phyloP scores from a whole-genome alignment of 2,797 vertebrate species.

The Chrysocyon brachyurus region DNA sequence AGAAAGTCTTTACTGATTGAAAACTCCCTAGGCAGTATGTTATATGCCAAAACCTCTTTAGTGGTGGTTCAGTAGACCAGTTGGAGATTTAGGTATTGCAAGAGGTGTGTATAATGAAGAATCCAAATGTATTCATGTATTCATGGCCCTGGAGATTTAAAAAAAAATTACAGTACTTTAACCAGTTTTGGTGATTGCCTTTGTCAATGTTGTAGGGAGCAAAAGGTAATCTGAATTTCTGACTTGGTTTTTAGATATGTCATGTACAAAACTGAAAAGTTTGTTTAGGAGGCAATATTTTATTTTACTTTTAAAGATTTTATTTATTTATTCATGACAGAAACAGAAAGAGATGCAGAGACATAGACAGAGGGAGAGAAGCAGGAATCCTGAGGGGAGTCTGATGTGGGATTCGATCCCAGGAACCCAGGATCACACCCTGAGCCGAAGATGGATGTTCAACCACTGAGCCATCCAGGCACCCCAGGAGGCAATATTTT shows the following conservation, averaged over 20 bases:
- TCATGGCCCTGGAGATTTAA: neutral
- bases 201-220: neutral
- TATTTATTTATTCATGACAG: too few species aligned
- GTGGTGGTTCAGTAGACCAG: neutral
- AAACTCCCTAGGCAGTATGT: neutral
- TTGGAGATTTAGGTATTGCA: neutral
- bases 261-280: neutral
- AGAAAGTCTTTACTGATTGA: neutral
- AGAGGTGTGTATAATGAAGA: neutral
- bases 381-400: too few species aligned
- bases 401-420: too few species aligned
- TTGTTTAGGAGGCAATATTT: neutral
- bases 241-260: neutral
- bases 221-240: neutral
- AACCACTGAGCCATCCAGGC: too few species aligned
- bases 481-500: neutral
- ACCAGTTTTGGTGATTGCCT: neutral
- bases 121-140: neutral
- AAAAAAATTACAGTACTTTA: neutral
- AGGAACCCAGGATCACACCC: too few species aligned
- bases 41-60: neutral
- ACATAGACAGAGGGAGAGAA: too few species aligned
- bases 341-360: too few species aligned
- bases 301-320: neutral
- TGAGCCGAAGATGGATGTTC: too few species aligned